phyloP scores from a whole-genome alignment of 2,888 invertebrate species.

The Zootermopsis nevadensis region DNA sequence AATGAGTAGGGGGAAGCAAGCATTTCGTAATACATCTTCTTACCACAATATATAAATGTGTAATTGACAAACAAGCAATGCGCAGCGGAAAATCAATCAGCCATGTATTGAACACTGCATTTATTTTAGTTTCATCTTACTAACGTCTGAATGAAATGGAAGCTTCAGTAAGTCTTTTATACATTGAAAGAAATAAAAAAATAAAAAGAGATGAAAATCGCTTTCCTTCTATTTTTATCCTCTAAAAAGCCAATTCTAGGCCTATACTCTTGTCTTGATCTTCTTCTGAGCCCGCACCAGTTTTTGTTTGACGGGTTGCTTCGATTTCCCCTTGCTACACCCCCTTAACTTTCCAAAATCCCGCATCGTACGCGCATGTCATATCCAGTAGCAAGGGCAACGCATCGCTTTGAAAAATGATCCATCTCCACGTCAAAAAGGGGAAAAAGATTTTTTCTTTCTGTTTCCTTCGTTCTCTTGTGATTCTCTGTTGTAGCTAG shows the following conservation, averaged over 20 bases:
- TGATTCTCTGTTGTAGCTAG: slow-evolving; percentile 3
- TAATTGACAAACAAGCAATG: slow-evolving; percentile 13
- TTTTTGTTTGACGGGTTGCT: slow-evolving; percentile 30
- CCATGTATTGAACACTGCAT: background rate
- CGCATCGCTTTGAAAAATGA: slow-evolving; percentile 45
- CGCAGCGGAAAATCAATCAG: background rate
- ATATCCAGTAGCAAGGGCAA: slow-evolving; percentile 11
- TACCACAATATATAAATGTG: too few species aligned
- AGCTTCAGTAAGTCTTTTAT: slow-evolving; percentile 18
- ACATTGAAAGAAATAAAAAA: slow-evolving; percentile 11
- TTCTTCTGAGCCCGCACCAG: slow-evolving; percentile 27
- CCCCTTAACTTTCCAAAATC: slow-evolving; percentile 36
- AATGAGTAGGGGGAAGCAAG: too few species aligned
- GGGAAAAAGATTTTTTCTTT: slow-evolving; percentile 38
- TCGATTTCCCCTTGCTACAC: slow-evolving; percentile 27
- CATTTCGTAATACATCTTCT: too few species aligned
- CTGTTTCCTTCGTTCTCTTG: slow-evolving; percentile 15
- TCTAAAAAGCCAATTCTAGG: slow-evolving; percentile 32
- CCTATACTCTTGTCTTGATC: slow-evolving; percentile 34
- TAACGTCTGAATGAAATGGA: slow-evolving; percentile 16
- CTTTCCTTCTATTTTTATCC: slow-evolving; percentile 8
- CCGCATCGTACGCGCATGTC: background rate
- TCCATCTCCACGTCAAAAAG: slow-evolving; percentile 39
- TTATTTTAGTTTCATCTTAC: background rate
- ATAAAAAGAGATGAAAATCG: slow-evolving; percentile 12